Evolutionary conservation across 2,888 invertebrate genomes (phyloP), one percentile per base, ranked within the genome.

Genomic region (Antheraea yamamai): DNA sequence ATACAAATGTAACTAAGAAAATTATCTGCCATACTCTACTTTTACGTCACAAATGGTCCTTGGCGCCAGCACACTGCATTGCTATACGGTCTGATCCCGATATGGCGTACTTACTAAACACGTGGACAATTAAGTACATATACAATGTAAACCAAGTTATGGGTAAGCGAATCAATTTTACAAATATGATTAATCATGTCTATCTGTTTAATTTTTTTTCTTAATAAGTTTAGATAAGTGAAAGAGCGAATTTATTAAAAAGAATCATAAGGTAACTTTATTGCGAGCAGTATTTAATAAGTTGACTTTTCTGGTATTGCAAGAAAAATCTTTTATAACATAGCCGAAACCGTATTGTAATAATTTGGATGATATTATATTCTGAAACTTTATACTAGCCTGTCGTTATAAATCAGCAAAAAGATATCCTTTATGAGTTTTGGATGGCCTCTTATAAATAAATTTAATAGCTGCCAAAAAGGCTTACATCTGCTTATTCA

Each of bases 51-150:
- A 79, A 75, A 0, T 92, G 92, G 92, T 92, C 92, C 0, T 58
- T 88, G 4, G 85, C 87, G 0, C 88, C 92, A 0, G 92, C 84
- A 0, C 90, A 90, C 75, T 92, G 92, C 76, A 84, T 86, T 0
- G 81, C 87, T 0, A 86, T 88, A 76, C 81, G 86, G 51, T 81
- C 85, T 0, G 85, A 91, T 6, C 91, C 92, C 0, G 84, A 86
- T 2, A 76, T 91, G 77, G 79, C 84, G 0, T 20, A 81, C 52
- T 78, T 83, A 51, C 70, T 91, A 18, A 77, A 79, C 0, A 51
- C 68, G 0, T 92, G 92, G 92, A 81, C 76, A 68, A 81, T 91
- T 70, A 85, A 80, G 73, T 91, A 90, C 75, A 83, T 76, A 76
- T 58, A 75, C 71, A 73, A 26, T 58, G 73, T 77, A 23, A 74